phyloP scores from a whole-genome alignment of 2,888 invertebrate genomes.

The Sesia apiformis region DNA sequence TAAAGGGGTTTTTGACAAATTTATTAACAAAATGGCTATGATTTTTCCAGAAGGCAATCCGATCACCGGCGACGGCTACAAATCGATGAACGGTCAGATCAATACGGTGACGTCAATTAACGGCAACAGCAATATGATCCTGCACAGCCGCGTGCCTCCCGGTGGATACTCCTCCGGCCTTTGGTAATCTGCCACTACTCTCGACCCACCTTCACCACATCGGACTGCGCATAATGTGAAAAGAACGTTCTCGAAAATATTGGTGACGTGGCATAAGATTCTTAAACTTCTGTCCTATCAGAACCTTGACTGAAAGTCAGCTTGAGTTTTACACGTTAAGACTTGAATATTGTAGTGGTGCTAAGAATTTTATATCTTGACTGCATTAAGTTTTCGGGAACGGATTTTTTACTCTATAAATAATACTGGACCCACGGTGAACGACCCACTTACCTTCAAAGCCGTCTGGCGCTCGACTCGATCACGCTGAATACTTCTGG shows the following conservation, averaged over 20 bases:
- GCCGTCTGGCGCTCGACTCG: neutral
- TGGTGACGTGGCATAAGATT: neutral
- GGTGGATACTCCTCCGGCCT: constrained; percentile 81
- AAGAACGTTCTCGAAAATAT: neutral
- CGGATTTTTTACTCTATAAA: neutral
- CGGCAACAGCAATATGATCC: constrained; percentile 46
- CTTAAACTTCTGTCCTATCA: neutral
- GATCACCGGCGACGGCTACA: constrained; percentile 75
- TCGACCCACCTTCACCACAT: constrained; percentile 12
- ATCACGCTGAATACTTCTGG: neutral
- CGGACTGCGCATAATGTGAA: neutral
- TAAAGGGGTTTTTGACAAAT: too few relatives aligned
- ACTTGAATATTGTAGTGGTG: too few relatives aligned
- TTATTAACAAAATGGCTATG: neutral
- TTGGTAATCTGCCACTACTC: constrained; percentile 66
- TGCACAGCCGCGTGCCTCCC: constrained; percentile 78
- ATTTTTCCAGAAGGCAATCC: constrained; percentile 72
- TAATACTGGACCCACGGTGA: neutral
- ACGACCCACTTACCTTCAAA: neutral
- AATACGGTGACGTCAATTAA: constrained; percentile 64
- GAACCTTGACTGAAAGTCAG: too few relatives aligned
- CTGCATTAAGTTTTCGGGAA: neutral
- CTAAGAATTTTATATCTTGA: neutral
- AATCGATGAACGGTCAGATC: constrained; percentile 74
- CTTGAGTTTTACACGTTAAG: too few relatives aligned